Base-by-base conservation (phyloP, 1,140 invertebrate genomes). In the Pemphigus obesinymphae region DNA sequence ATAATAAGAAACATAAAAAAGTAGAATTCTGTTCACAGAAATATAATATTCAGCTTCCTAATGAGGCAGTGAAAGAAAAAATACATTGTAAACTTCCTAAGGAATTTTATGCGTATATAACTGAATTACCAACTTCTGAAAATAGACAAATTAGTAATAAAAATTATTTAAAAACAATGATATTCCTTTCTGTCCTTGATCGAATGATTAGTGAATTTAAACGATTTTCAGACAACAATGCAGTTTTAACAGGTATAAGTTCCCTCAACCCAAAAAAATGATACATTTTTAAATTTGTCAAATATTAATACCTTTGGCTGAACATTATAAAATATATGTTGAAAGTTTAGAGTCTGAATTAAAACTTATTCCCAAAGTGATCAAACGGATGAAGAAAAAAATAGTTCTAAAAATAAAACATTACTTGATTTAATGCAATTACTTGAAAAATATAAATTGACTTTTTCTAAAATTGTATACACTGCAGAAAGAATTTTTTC, bases 171-270 rank as follows among this genome's bases (percentile, higher is more conserved):
- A 73, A 48, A 5, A 48, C 15, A 29, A 29, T 73, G 11, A 73
- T 73, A 73, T 73, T 73, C 48, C 6, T 13, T 73, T 26, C 40
- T 4, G 23, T 73, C 15, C 29, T 48, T 48, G 70, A 48, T 31
- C 4, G 26, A 73, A 73, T 50, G 26, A 31, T 73, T 43, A 20
- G 40, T 48, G 15, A 73, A 31, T 23, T 50, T 20, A 20, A 68
- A 40, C 7, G 26, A 73, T 73, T 73, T 73, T 73, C 68, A 50
- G 23, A 73, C 20, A 48, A 73, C 20, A 73, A 73, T 73, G 40
- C 43, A 72, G 48, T 72, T 48, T 72, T 72, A 48, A 26, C 43
- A 48, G 23, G 68, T 72, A 72, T 17, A 37, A 72, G 43, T 72
- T 72, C 23, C 40, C 48, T 72, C 5, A 31, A 72, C 17, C n/a